Conservation (phyloP, 1,140 invertebrate genomes). For the Eumaeus atala region DNA sequence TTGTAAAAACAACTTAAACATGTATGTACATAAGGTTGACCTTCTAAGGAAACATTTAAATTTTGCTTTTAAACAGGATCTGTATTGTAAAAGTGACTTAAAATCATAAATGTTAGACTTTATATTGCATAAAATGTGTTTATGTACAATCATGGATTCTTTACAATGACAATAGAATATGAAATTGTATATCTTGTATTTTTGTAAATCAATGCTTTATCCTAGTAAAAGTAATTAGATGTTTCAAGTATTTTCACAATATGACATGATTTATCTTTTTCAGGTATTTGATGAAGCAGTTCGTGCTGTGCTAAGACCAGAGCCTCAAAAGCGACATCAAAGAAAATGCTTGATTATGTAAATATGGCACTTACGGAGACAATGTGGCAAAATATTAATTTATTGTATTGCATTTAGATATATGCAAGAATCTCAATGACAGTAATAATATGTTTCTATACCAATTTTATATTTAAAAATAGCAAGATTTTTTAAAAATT, state of each 20-base stretch:
- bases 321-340: slow-evolving; percentile 93
- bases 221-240: neutral
- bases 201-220: too few relatives aligned
- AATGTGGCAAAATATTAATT: slow-evolving; percentile 19
- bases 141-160: too few relatives aligned
- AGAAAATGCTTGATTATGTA: slow-evolving; percentile 93
- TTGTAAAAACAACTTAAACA: too few relatives aligned
- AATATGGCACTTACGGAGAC: slow-evolving; percentile 57
- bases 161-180: too few relatives aligned
- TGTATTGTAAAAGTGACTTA: too few relatives aligned
- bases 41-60: too few relatives aligned
- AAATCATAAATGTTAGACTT: too few relatives aligned
- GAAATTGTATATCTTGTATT: too few relatives aligned
- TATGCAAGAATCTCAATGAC: slow-evolving; percentile 61
- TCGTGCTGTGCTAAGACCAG: slow-evolving; percentile 93
- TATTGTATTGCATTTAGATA: slow-evolving; percentile 26
- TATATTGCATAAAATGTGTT: too few relatives aligned
- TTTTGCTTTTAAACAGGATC: too few relatives aligned
- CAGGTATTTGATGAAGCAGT: slow-evolving; percentile 98
- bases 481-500: neutral
- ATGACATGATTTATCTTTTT: slow-evolving; percentile 17
- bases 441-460: slow-evolving; percentile 73
- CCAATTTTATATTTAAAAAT: slow-evolving; percentile 24
- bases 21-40: too few relatives aligned
- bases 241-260: neutral